Percentiles rank a stretch among this genome's conserved stretches.
Evolutionary conservation across 1,140 invertebrate species (phyloP).

Genomic region (Asbolus verrucosus): DNA sequence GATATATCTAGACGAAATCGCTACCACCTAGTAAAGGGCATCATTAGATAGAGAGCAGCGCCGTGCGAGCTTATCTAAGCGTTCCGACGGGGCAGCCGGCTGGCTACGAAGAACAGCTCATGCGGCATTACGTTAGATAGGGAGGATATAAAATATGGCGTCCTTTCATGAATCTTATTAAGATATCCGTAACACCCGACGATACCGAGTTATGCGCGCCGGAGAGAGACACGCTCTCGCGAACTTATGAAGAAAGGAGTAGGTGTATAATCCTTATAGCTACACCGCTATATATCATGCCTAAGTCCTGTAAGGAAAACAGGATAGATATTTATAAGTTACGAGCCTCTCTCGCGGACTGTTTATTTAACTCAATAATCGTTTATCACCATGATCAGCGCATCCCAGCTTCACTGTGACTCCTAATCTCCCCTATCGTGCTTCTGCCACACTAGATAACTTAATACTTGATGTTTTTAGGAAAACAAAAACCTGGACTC

Average conservation of each 20-base stretch:
- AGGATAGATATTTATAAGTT: constrained; percentile 67
- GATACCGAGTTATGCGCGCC: constrained; percentile 61
- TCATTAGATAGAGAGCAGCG: constrained; percentile 55
- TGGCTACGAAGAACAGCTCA: constrained; percentile 53
- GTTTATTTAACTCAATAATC: constrained; percentile 67
- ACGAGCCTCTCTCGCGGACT: constrained; percentile 62
- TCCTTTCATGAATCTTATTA: constrained; percentile 80
- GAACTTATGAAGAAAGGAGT: constrained; percentile 67
- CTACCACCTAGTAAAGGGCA: constrained; percentile 53
- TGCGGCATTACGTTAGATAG: constrained; percentile 62
- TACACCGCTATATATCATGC: constrained; percentile 66
- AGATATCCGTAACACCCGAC: constrained; percentile 71
- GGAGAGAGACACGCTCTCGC: constrained; percentile 59
- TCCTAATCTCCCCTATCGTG: constrained; percentile 23
- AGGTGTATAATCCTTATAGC: constrained; percentile 67
- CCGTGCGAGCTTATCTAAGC: constrained; percentile 57
- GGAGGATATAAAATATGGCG: constrained; percentile 77
- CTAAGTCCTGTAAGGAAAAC: constrained; percentile 66
- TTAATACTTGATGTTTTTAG: not conserved
- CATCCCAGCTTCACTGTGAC: constrained; percentile 6
- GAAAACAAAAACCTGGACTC: not conserved
- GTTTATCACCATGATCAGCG: constrained; percentile 61
- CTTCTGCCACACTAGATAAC: constrained; percentile 5
- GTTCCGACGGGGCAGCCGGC: constrained; percentile 54
- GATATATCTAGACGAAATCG: constrained; percentile 69